Evolutionary conservation across 2,797 vertebrate species (phyloP).

Genomic region (Phylloscopus collybita): DNA sequence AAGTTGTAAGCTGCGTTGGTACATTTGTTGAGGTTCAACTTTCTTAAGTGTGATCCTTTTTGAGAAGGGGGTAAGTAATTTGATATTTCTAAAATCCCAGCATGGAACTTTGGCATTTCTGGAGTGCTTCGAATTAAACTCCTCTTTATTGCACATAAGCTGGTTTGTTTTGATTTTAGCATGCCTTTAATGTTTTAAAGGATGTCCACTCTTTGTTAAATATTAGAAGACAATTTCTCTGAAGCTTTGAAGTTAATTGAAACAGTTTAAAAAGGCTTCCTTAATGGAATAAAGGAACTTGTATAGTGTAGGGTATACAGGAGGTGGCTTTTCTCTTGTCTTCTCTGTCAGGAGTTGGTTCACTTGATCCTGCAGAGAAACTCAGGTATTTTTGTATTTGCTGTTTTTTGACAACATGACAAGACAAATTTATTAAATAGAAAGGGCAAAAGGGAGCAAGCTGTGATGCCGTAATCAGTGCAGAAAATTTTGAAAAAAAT

Average conservation of each 20-base stretch:
- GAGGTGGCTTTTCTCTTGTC: slow-evolving; percentile 3
- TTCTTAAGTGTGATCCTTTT: not conserved
- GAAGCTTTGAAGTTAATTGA: slow-evolving; percentile 29
- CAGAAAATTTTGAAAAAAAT: not conserved
- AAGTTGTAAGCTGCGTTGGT: not conserved
- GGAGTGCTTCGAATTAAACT: not conserved
- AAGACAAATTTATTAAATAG: not conserved
- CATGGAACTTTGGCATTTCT: not conserved
- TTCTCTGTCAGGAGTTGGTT: not conserved
- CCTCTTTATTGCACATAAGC: not conserved
- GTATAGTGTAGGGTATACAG: not conserved
- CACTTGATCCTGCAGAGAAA: not conserved
- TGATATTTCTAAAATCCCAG: not conserved
- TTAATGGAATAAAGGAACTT: not conserved
- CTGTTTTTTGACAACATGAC: not conserved
- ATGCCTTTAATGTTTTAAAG: slow-evolving; percentile 6
- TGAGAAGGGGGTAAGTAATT: slow-evolving; percentile 10
- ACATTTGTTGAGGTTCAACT: not conserved
- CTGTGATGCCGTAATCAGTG: not conserved
- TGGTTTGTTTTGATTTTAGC: slow-evolving; percentile 21
- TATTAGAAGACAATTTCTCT: not conserved
- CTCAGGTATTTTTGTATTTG: not conserved
- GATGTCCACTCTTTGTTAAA: not conserved
- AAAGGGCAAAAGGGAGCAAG: not conserved
- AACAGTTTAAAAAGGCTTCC: slow-evolving; percentile 15